Evolutionary conservation across 2,797 vertebrate genomes (phyloP), one percentile per base, ranked within the genome.

Genomic region (Scolopax bukidnonensis): DNA sequence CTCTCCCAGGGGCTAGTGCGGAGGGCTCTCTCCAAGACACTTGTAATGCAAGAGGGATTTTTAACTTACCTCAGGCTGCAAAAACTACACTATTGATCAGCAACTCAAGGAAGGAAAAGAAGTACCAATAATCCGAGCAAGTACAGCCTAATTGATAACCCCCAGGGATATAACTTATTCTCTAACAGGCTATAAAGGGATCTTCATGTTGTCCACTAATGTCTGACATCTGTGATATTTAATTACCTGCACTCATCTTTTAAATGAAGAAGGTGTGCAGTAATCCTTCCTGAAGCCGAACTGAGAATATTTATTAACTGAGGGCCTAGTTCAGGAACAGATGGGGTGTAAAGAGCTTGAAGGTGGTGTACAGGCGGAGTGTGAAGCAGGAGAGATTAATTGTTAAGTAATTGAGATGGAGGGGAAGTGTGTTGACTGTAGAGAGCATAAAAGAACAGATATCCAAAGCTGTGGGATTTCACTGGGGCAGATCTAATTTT

Each of bases 261-360:
- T 73, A 51, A 76, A 54, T 30, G 23, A 82, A 69, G 53, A 71
- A 92, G 79, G 38, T 89, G 56, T 40, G n/a, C 20, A 16, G 16
- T 96, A 96, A 96, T 92, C 91, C 84, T 18, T 47, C n/a, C 80
- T 38, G 33, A 33, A 67, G 80, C 51, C 3, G 3, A 81, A 20
- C 60, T 15, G 50, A 12, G 50, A 83, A 54, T 69, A 81, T 93
- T 85, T 87, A 89, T 95, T 96, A 91, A 38, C 64, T 50, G 33
- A 71, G 27, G 68, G 53, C n/a, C 83, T 67, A 1, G 6, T 59
- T 56, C 18, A 47, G 88, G 27, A 78, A 70, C 96, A 96, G 94
- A 96, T 96, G 93, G 96, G 87, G 23, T 17, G 38, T 94, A 94
- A 96, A 87, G 89, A 92, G 93, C 92, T 90, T 87, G 89, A 40